phyloP scores from a whole-genome alignment of 1,140 invertebrate genomes.

The Homarus americanus region DNA sequence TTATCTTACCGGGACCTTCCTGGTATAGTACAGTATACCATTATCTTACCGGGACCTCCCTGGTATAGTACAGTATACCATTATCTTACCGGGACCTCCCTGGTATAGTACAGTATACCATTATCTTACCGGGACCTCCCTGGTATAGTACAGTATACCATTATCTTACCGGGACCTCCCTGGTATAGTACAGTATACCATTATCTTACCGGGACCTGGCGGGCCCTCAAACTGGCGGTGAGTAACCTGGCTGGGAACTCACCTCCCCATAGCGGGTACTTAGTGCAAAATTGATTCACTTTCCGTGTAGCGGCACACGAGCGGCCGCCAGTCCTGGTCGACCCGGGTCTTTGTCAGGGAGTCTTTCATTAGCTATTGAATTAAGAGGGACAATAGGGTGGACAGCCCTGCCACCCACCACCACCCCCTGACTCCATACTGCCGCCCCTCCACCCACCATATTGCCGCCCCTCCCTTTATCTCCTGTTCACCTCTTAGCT shows the following conservation, averaged over 20 bases:
- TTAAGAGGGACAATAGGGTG: constrained; percentile 61
- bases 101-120: no score
- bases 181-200: no score
- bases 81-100: no score
- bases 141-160: no score
- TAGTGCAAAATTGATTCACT: constrained; percentile 58
- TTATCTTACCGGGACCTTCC: no score
- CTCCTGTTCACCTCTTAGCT: neutral
- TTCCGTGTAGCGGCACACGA: neutral
- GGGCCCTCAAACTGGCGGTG: no score
- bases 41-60: no score
- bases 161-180: no score
- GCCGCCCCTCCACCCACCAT: neutral
- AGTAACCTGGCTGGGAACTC: neutral
- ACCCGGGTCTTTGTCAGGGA: constrained; percentile 38
- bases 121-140: no score
- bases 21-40: no score
- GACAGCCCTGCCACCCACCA: neutral
- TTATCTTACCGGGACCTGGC: no score
- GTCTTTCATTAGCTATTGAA: constrained; percentile 64
- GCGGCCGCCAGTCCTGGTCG: constrained; percentile 35
- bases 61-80: no score
- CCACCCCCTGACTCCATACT: neutral
- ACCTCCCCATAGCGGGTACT: constrained; percentile 11
- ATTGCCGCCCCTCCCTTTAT: neutral